A percentile compares a stretch with the other conserved stretches of the same genome.
These are phyloP conservation scores for Mythimna pallens DNA, from an alignment of 2,888 invertebrate species.

Conservation along the genomic window DNA sequence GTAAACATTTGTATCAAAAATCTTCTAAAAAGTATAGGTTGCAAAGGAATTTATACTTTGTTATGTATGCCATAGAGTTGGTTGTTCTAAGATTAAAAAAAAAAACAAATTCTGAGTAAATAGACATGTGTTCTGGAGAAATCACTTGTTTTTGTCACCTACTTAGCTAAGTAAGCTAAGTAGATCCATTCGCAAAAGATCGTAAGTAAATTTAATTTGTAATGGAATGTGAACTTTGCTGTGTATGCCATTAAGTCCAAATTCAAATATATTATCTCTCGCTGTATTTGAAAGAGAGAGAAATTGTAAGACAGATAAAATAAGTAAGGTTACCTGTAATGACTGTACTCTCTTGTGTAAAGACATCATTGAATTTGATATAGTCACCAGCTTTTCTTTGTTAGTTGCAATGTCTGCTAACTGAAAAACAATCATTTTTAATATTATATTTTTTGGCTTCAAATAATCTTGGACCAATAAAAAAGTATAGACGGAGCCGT, in stretches of 20 bases:
- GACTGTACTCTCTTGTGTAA: constrained; percentile 85
- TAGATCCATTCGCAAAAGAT: neutral
- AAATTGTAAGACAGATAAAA: neutral
- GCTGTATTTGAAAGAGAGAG: neutral
- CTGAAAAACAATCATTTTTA: constrained; percentile 67
- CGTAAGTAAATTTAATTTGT: neutral
- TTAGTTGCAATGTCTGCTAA: constrained; percentile 85
- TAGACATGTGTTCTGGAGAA: too few species aligned
- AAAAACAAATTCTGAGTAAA: too few species aligned
- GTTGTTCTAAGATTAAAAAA: too few species aligned
- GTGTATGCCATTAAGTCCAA: neutral
- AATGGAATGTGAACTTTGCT: neutral
- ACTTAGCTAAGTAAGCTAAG: too few species aligned
- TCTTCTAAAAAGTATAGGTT: too few species aligned
- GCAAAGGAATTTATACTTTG: too few species aligned
- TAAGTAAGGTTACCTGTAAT: constrained; percentile 74
- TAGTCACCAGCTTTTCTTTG: constrained; percentile 81
- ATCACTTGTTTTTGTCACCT: too few species aligned
- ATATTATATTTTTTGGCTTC: too few species aligned
- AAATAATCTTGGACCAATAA: too few species aligned
- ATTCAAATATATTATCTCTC: neutral
- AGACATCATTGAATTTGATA: constrained; percentile 83
- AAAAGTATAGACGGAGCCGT: too few species aligned
- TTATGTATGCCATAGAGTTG: too few species aligned
- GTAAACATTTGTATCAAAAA: too few species aligned